phyloP scores from a whole-genome alignment of 2,113 vertebrate species.

The Nyctibius bracteatus region DNA sequence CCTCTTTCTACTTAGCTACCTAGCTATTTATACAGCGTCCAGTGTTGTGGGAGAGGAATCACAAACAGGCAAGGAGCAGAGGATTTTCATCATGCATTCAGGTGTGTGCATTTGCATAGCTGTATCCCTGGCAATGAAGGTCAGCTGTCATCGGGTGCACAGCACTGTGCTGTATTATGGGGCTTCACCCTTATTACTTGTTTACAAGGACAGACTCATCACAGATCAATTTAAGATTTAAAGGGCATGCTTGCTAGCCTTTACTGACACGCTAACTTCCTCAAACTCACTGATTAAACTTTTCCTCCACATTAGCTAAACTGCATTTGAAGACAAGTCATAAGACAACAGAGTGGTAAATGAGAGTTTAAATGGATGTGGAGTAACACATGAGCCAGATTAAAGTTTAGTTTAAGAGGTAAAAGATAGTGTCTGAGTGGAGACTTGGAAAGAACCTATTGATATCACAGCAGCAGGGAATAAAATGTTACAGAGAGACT shows the following conservation, averaged over 20 bases:
- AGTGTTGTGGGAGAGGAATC: not conserved
- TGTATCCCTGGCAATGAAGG: not conserved
- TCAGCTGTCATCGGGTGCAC: not conserved
- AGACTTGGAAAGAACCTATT: not conserved
- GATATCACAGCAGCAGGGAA: not conserved
- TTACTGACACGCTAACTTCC: not conserved
- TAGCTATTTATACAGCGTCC: not conserved
- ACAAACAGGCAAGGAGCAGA: not conserved
- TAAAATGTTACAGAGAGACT: not conserved
- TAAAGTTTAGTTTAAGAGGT: not conserved
- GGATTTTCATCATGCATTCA: not conserved
- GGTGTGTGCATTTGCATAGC: not conserved
- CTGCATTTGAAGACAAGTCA: not conserved
- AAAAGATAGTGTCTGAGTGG: not conserved
- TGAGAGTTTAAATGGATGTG: not conserved
- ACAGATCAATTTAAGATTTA: not conserved
- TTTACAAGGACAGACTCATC: not conserved
- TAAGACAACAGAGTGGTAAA: not conserved
- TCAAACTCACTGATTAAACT: not conserved
- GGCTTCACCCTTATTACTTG: not conserved
- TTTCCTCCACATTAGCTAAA: not conserved
- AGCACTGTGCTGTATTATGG: not conserved
- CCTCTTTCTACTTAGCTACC: not conserved
- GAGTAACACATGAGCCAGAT: not conserved
- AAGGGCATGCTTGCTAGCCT: not conserved